Base-by-base conservation (phyloP, 2,797 vertebrate species). In the Eulemur coronatus region DNA sequence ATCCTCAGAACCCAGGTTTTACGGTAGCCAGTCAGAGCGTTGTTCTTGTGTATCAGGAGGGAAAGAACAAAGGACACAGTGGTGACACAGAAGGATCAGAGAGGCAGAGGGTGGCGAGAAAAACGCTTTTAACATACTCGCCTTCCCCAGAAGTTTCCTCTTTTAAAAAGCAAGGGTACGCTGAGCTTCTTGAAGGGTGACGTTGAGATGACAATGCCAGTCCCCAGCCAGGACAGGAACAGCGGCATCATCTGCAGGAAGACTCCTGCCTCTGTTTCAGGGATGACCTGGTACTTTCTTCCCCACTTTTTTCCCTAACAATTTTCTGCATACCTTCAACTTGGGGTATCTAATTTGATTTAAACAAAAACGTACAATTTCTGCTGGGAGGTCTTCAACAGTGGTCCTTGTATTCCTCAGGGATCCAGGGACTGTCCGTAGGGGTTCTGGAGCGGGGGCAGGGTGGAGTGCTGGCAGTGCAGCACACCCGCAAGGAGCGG, bases 21-120 rank as follows among this genome's bases (percentile, higher is more conserved):
- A 61, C 0, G 26, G 52, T 0, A 4, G 59, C n/a, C 15, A 12
- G 86, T 33, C 0, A 50, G 26, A 55, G 30, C 28, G 18, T 5
- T 30, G 81, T 3, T 59, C 59, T 59, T 17, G 43, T 41, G n/a
- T 4, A 33, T 10, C 67, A 11, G 4, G 15, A 2, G 35, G 50
- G 28, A 55, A 67, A 38, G 69, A 30, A n/a, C 33, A 7, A 26
- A 59, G 59, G 50, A 38, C 43, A 59, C 30, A 17, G 55, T 3
- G 46, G 50, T 7, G 61, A 43, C 14, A 10, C 1, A 48, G 57
- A n/a, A 43, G 63, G 63, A 8, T 2, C 35, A 20, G 76, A 0
- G 26, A 46, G 63, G 9, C 17, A 10, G 8, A 7, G 24, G 46
- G 38, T 26, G 69, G 35, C n/a, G 11, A 20, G 12, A 43, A 33